phyloP scores from a whole-genome alignment of 2,888 invertebrate species.

The Nesidiocoris tenuis region DNA sequence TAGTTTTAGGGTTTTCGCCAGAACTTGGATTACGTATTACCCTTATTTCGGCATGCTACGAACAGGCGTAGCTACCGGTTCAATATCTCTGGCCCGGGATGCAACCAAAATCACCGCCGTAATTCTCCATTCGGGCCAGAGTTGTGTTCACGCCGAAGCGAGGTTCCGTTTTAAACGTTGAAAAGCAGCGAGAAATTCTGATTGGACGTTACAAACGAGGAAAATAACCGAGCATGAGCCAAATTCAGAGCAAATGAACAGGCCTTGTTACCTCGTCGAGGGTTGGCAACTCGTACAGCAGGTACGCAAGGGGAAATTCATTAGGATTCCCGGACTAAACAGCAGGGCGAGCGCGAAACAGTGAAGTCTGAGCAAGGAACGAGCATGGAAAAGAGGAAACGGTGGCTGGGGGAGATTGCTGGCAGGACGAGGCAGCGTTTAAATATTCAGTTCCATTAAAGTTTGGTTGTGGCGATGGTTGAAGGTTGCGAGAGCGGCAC shows the following conservation, averaged over 20 bases:
- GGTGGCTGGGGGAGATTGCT: no score
- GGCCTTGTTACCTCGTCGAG: neutral
- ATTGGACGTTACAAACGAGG: neutral
- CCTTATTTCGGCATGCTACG: no score
- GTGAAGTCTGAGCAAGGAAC: constrained; percentile 8
- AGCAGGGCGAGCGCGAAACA: neutral
- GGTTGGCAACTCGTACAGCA: neutral
- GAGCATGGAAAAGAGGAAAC: neutral
- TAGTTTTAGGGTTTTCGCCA: no score
- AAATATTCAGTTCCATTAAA: constrained; percentile 43
- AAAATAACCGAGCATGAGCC: neutral
- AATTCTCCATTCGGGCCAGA: neutral
- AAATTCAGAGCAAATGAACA: neutral
- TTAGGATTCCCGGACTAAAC: constrained; percentile 16
- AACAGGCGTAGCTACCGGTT: no score
- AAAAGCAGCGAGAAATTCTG: neutral
- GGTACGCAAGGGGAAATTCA: constrained; percentile 14
- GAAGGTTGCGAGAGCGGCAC: neutral
- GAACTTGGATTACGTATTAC: no score
- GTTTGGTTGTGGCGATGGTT: constrained; percentile 16
- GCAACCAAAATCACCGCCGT: neutral
- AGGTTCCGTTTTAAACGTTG: neutral
- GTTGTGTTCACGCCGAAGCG: neutral
- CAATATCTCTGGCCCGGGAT: no score
- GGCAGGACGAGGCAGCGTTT: constrained; percentile 25